Evolutionary conservation across 2,113 vertebrate species (phyloP).

Genomic region (Bubo blakistoni): DNA sequence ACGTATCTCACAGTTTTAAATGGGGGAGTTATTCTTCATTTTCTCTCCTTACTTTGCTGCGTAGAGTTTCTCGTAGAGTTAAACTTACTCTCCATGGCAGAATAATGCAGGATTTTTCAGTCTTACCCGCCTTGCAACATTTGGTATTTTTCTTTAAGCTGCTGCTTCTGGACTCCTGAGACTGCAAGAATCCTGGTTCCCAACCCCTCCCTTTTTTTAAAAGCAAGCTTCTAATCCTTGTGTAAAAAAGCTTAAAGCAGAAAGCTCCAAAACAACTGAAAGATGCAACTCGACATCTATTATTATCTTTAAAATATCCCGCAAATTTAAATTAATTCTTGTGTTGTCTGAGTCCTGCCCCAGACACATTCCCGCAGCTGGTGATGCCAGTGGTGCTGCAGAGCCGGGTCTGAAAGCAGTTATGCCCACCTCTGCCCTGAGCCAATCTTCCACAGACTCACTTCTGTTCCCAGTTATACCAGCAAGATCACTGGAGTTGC

Average conservation of each 20-base stretch:
- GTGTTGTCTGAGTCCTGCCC: not conserved
- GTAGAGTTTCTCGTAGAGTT: not conserved
- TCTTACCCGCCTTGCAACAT: not conserved
- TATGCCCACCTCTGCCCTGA: not conserved
- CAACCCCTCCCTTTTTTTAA: conserved; percentile 5
- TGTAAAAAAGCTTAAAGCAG: conserved; percentile 46
- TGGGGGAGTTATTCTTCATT: conserved; percentile 6
- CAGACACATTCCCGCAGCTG: not conserved
- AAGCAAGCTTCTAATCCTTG: conserved; percentile 17
- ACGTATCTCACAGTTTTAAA: conserved; percentile 34
- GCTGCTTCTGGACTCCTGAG: conserved; percentile 34
- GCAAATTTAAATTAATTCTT: not conserved
- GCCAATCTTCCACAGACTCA: not conserved
- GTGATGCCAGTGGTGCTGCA: accelerated
- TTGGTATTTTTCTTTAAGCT: conserved; percentile 50
- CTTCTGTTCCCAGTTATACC: not conserved
- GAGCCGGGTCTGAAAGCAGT: not conserved
- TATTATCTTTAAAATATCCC: conserved; percentile 34
- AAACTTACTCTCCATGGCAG: conserved; percentile 2
- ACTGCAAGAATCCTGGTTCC: not conserved
- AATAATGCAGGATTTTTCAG: conserved; percentile 4
- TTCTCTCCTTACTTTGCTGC: not conserved
- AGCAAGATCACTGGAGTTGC: not conserved
- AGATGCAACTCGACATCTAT: conserved; percentile 6
- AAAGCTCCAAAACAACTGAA: conserved; percentile 46